Base-by-base conservation (phyloP, 1,140 invertebrate species). In the Drosophila rhopaloa region DNA sequence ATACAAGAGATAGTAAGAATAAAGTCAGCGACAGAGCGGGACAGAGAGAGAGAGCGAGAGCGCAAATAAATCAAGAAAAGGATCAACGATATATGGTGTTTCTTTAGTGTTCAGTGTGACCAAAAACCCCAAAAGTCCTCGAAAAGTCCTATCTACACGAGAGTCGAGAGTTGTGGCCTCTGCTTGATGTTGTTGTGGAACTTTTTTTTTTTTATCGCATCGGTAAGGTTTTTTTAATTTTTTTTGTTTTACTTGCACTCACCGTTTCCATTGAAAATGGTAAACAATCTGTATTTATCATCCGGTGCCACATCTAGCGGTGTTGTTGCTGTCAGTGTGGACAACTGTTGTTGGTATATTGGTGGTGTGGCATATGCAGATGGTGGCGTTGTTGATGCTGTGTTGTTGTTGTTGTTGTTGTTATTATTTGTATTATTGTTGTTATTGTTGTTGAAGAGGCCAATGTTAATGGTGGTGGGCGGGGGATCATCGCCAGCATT, bases 271-370 rank as follows among this genome's bases (percentile, higher is more conserved):
- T 88, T 89, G 81, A 89, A 92, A 71, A 92, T 92, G 70, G 91
- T 92, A 90, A 90, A 92, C 76, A 92, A 85, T 77, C 91, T 91
- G 67, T 89, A 92, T 90, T 92, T 92, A 85, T 92, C 91, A 88
- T 92, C 91, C 71, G 76, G 43, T 47, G 73, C 77, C 68, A 55
- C 70, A 75, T 89, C 85, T 75, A 89, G 71, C 44, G 84, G 84
- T 70, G 86, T 90, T 58, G 84, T 91, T 80, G 89, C 68, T 79
- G 82, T 89, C 76, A 89, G 63, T 82, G 81, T 85, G 56, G 72
- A 85, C 73, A 91, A 66, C 76, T 91, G 79, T 77, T 82, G 84
- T 80, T 88, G 81, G 79, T 79, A 85, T 76, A 58, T 77, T 77
- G 85, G 81, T 78, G 85, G 74, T 79, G 80, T 78, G 73, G 82